Evolutionary conservation across 2,113 vertebrate genomes (phyloP).

Genomic region (Chinchilla lanigera): DNA sequence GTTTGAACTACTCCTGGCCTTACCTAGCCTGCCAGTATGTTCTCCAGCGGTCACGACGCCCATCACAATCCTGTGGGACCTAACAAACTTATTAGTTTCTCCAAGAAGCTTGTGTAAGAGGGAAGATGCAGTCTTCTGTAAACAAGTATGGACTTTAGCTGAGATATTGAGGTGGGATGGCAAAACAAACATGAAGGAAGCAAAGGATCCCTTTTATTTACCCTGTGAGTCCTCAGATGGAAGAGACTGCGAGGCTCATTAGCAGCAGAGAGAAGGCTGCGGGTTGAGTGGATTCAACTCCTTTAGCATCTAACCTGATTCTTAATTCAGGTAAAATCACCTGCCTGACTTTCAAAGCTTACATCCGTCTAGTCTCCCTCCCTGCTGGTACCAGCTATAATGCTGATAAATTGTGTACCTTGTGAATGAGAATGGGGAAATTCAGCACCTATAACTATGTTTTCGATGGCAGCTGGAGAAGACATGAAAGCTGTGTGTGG

Average conservation of each 20-base stretch:
- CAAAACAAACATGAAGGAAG: background rate
- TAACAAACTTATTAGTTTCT: background rate
- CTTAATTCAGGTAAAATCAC: constrained; percentile 18
- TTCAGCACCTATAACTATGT: background rate
- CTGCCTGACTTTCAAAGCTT: background rate
- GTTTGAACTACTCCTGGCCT: background rate
- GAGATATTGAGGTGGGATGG: background rate
- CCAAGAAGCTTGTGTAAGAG: too few species aligned
- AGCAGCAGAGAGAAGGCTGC: background rate
- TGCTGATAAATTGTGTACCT: background rate
- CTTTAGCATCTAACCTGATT: background rate
- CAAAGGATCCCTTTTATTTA: background rate
- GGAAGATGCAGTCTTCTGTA: background rate
- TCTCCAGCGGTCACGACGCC: background rate
- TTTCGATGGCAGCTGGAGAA: background rate
- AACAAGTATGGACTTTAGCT: background rate
- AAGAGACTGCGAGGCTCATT: background rate
- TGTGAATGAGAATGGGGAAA: background rate
- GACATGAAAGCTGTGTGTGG: background rate
- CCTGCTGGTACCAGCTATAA: background rate
- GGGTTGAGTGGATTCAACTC: background rate
- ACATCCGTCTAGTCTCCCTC: background rate
- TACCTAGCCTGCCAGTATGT: background rate
- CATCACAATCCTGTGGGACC: fast-evolving
- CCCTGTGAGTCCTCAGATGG: background rate